These are phyloP conservation scores for Choristoneura rosaceana DNA, from an alignment of 2,888 invertebrate species.

Conservation along the genomic window DNA sequence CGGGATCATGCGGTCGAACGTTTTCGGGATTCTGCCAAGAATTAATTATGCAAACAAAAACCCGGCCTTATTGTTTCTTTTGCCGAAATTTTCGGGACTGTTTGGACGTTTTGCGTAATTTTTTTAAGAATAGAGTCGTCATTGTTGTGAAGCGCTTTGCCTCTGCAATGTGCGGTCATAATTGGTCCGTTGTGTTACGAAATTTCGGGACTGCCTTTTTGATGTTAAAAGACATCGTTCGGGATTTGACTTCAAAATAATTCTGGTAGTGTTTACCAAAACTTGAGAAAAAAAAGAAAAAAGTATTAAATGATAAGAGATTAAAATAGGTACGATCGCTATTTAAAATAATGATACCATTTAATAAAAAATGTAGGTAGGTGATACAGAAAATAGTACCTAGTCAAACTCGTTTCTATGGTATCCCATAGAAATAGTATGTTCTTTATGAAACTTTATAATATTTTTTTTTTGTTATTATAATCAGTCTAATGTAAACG, in stretches of 20 bases:
- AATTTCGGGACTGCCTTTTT: constrained; percentile 1
- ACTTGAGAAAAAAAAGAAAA: too few relatives aligned
- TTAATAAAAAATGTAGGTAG: too few relatives aligned
- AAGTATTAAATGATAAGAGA: too few relatives aligned
- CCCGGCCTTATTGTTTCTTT: constrained; percentile 74
- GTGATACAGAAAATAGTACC: too few relatives aligned
- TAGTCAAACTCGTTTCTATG: too few relatives aligned
- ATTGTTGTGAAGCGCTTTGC: constrained; percentile 52
- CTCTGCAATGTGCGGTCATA: constrained; percentile 32
- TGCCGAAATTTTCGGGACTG: constrained; percentile 65
- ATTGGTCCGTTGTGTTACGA: constrained; percentile 28
- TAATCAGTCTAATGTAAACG: too few relatives aligned
- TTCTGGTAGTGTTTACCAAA: background rate
- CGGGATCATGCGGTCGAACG: constrained; percentile 72
- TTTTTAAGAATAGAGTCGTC: constrained; percentile 62
- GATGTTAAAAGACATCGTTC: background rate
- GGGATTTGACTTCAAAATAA: background rate
- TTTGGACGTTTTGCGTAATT: constrained; percentile 84
- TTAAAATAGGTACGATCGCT: too few relatives aligned
- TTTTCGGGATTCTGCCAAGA: constrained; percentile 69
- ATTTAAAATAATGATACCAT: too few relatives aligned
- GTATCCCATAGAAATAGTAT: too few relatives aligned
- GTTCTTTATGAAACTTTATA: too few relatives aligned
- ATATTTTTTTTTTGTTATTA: too few relatives aligned
- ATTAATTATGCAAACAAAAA: constrained; percentile 82